These are phyloP conservation scores for Clunio marinus DNA, from an alignment of 2,888 invertebrate genomes.

Conservation along the genomic window DNA sequence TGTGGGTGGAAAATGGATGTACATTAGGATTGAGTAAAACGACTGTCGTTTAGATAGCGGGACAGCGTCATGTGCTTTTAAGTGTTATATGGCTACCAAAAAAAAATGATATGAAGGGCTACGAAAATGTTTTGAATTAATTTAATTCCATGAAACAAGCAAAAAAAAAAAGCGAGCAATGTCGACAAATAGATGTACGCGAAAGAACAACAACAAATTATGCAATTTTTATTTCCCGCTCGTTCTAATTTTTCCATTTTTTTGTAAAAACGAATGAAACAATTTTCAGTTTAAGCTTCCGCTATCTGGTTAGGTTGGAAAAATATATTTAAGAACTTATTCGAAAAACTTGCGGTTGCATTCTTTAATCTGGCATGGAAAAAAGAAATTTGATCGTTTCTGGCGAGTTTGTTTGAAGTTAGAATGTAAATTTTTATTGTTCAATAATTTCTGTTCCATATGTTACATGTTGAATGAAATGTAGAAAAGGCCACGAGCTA, in stretches of 20 bases:
- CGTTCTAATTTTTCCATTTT: too few species aligned
- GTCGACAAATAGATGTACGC: not conserved
- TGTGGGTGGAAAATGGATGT: not conserved
- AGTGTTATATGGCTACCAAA: not conserved
- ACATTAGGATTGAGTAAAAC: conserved; percentile 6
- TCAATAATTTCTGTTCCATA: conserved; percentile 34
- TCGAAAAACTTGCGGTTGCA: conserved; percentile 29
- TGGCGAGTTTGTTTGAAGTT: not conserved
- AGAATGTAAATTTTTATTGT: conserved; percentile 30
- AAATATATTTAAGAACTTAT: not conserved
- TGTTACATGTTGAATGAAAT: conserved; percentile 7
- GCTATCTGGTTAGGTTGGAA: not conserved
- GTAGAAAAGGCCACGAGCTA: too few species aligned
- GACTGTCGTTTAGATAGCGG: conserved; percentile 1
- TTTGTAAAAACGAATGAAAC: not conserved
- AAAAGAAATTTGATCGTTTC: not conserved
- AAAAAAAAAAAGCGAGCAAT: not conserved
- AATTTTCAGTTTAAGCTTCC: not conserved
- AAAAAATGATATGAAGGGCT: not conserved
- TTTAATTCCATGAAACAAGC: conserved; percentile 20
- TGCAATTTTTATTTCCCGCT: too few species aligned
- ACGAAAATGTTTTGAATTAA: conserved; percentile 37
- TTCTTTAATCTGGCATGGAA: conserved; percentile 21
- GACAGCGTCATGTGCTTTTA: not conserved
- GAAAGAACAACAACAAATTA: conserved; percentile 13